A percentile compares a stretch with the other conserved stretches of the same genome.
Conservation (phyloP, 2,113 vertebrate genomes). For the Pangasianodon hypophthalmus region DNA sequence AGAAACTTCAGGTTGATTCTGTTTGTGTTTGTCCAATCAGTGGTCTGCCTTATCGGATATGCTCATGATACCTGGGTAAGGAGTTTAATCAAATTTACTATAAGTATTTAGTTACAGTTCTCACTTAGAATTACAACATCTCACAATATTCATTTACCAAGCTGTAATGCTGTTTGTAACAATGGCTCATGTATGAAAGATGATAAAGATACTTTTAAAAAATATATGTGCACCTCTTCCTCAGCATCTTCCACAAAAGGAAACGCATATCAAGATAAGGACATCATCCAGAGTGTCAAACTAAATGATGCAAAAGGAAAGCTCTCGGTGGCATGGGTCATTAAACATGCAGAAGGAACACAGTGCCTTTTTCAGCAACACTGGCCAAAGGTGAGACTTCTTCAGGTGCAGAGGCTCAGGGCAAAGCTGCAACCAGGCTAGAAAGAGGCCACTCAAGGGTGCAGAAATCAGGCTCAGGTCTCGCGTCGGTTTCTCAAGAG, state of each 20-base stretch:
- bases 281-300: constrained; percentile 20
- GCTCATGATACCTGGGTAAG: not conserved
- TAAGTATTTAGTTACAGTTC: not conserved
- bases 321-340: constrained; percentile 4
- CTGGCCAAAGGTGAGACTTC: constrained; percentile 39
- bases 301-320: constrained; percentile 25
- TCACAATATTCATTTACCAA: not conserved
- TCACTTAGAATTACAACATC: no score
- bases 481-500: constrained; percentile 53
- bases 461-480: constrained; percentile 57
- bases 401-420: constrained; percentile 54
- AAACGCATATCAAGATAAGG: constrained; percentile 29
- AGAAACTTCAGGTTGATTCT: not conserved
- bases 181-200: not conserved
- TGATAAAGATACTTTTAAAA: not conserved
- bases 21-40: not conserved
- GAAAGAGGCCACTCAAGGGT: constrained; percentile 63
- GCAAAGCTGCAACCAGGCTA: constrained; percentile 68
- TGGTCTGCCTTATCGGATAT: not conserved
- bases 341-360: constrained; percentile 45
- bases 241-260: not conserved
- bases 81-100: not conserved
- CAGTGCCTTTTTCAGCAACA: constrained; percentile 28
- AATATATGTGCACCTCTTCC: not conserved
- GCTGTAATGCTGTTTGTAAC: not conserved